Evolutionary conservation across 2,113 vertebrate species (phyloP).

Genomic region (Mohoua ochrocephala): DNA sequence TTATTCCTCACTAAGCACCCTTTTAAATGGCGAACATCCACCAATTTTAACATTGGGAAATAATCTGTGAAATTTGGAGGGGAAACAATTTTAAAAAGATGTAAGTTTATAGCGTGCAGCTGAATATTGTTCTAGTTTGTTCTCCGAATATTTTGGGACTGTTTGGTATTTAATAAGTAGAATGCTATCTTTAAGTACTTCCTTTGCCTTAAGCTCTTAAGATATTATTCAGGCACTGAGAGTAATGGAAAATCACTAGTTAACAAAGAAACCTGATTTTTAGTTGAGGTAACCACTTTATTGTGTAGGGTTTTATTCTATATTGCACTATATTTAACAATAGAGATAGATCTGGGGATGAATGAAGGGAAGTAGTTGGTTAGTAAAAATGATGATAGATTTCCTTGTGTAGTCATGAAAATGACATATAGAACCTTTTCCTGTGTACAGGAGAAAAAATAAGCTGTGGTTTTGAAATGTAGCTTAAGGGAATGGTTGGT

Average conservation of each 20-base stretch:
- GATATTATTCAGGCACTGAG: background rate
- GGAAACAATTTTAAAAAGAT: background rate
- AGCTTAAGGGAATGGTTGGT: conserved; percentile 28
- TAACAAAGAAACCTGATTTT: conserved; percentile 19
- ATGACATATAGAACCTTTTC: background rate
- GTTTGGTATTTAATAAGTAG: background rate
- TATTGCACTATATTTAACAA: background rate
- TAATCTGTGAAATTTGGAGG: background rate
- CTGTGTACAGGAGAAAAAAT: background rate
- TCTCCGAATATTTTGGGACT: background rate
- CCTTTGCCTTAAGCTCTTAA: background rate
- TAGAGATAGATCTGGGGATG: background rate
- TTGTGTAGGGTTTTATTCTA: background rate
- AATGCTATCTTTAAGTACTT: background rate
- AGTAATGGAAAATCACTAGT: background rate
- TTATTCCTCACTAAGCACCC: background rate
- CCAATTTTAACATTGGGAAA: background rate
- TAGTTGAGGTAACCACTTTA: background rate
- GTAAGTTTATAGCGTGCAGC: background rate
- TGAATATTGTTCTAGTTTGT: background rate
- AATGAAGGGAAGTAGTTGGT: conserved; percentile 6
- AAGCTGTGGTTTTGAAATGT: conserved; percentile 29
- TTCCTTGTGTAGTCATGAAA: background rate
- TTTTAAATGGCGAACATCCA: background rate
- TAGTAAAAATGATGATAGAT: conserved; percentile 8